Base-by-base conservation (phyloP, 92 coral and sea anemone genomes). In the Epizoanthus illoricatus region DNA sequence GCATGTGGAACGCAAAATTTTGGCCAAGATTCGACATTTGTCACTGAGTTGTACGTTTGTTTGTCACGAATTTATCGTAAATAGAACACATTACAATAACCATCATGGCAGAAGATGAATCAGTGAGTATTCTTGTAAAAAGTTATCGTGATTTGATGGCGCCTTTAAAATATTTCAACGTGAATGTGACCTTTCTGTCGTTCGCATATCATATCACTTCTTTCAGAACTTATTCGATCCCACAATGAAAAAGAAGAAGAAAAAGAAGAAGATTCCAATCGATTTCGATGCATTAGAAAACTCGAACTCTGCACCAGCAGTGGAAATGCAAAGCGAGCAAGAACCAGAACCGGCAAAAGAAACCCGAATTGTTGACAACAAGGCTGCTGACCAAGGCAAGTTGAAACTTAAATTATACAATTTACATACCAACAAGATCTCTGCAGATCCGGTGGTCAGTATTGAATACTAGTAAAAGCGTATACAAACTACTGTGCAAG, bases 221-320 rank as follows among this genome's bases (percentile, higher is more conserved):
- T 19, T 72, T 73, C 69, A 94, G 97, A 85, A 52, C 56, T 52
- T 81, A 86, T 93, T 95, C 73, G 98, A 97, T 84, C 89, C 94
- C 0, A 97, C 98, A 7, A 84, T 93, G 94, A 97, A 97, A 70
- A 97, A 97, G 90, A 97, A 97, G 82, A 97, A 94, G 96, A 97
- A 97, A 80, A 97, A 96, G 87, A 87, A 88, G 92, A 93, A 85
- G 90, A 65, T 86, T 36, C 91, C 89, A 9, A 76, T 97, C 40
- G 99, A 94, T 87, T 88, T 88, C 54, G 98, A 91, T 69, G 98
- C 88, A 42, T 57, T 89, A 3, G 98, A 93, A 21, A 92, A 93
- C 28, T 39, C 94, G 17, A 68, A 11, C 6, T 49, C 78, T 52
- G 84, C 87, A 28, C 88, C 91, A 15, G 89, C 83, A 39, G 79